Conservation (phyloP, 64 coral and sea anemone genomes). For the Montipora foliosa region DNA sequence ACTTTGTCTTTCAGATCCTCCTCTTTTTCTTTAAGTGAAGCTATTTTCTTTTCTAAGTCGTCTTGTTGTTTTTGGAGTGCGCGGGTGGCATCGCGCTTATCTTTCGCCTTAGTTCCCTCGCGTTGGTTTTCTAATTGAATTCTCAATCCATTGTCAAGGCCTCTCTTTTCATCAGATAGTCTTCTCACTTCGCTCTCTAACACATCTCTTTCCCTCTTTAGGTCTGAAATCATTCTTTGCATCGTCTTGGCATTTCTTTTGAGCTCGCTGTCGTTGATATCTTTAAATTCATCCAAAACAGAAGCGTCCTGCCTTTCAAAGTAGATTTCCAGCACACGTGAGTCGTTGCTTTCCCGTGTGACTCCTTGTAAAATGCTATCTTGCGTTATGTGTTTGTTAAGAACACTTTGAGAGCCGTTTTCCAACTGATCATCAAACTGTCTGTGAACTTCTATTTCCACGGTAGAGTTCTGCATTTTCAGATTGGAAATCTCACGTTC, state of each 20-base stretch:
- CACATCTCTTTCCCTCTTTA: slow-evolving; percentile 53
- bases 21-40: slow-evolving; percentile 68
- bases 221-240: slow-evolving; percentile 34
- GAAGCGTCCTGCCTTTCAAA: background rate
- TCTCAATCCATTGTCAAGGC: slow-evolving; percentile 53
- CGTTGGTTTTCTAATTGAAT: slow-evolving; percentile 26
- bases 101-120: background rate
- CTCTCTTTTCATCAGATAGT: slow-evolving; percentile 54
- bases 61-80: slow-evolving; percentile 43
- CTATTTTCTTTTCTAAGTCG: slow-evolving; percentile 55
- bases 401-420: background rate
- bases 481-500: slow-evolving; percentile 84
- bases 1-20: slow-evolving; percentile 68
- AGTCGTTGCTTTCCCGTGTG: background rate
- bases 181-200: slow-evolving; percentile 52
- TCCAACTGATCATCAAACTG: slow-evolving; percentile 10
- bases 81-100: slow-evolving; percentile 5
- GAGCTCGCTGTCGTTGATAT: background rate
- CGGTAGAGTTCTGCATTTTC: slow-evolving; percentile 65
- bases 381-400: slow-evolving; percentile 6
- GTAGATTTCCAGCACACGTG: background rate
- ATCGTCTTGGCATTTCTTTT: slow-evolving; percentile 2
- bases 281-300: background rate
- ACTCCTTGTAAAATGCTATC: background rate
- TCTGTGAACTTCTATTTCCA: slow-evolving; percentile 62